Evolutionary conservation across 2,797 vertebrate genomes (phyloP).

Genomic region (Eutrigla gurnardus): DNA sequence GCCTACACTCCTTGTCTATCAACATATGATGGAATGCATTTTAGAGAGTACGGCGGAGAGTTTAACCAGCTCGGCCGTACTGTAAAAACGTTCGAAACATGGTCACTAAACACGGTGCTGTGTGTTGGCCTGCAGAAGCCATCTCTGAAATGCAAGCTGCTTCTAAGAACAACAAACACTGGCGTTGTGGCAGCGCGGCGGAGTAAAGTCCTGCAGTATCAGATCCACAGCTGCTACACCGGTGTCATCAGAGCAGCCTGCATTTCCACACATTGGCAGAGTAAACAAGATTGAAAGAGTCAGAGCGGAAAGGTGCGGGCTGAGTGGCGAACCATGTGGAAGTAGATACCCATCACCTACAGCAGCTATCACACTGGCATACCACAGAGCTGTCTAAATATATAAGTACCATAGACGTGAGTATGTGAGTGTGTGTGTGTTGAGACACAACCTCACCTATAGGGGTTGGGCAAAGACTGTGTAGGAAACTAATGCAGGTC

Average conservation of each 20-base stretch:
- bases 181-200: conserved; percentile 35
- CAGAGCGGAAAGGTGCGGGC: conserved; percentile 57
- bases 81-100: conserved; percentile 26
- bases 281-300: conserved; percentile 76
- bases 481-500: conserved; percentile 71
- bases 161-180: conserved; percentile 68
- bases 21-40: conserved; percentile 23
- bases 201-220: conserved; percentile 58
- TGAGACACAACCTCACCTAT: conserved; percentile 52
- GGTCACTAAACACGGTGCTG: neutral
- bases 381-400: conserved; percentile 69
- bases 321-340: conserved; percentile 55
- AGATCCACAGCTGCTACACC: conserved; percentile 62
- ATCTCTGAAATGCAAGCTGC: conserved; percentile 44
- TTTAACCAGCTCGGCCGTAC: conserved; percentile 14
- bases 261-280: conserved; percentile 82
- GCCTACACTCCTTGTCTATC: conserved; percentile 31
- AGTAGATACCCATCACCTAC: conserved; percentile 74
- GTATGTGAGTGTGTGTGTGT: conserved; percentile 35
- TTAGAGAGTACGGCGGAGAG: neutral
- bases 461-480: conserved; percentile 54
- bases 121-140: conserved; percentile 49
- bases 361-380: conserved; percentile 59
- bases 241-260: conserved; percentile 72
- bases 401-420: conserved; percentile 61